Evolutionary conservation across 2,113 vertebrate species (phyloP), one percentile per base, ranked within the genome.

Genomic region (Callithrix jacchus): DNA sequence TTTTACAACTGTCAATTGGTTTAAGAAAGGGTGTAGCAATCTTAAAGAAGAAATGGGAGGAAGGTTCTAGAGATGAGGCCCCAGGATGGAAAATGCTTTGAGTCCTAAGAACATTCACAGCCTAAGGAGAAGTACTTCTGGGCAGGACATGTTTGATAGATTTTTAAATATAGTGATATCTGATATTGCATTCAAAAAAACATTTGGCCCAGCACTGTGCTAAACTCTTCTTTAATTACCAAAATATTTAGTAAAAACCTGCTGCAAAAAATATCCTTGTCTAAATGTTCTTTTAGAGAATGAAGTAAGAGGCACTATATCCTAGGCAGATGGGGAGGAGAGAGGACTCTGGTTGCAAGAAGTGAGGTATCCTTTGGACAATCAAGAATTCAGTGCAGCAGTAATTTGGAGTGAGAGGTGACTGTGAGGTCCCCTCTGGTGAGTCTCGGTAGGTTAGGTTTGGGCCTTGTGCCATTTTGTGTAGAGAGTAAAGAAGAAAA

Each of bases 171-270:
- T 37, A 68, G 17, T 91, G 32, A 71, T 92, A 21, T 73, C 66
- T 97, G 58, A 40, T 58, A 6, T 45, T 27, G 5, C 81, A 42
- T 95, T 95, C 47, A 49, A 90, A 96, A 71, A 66, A 64, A 85
- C 45, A 21, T 45, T 87, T 47, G 7, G 7, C 66, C 37, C 17
- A 83, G 35, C 40, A 45, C 18, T 47, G 9, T 27, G 27, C 35
- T 74, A 3, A 73, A 17, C 52, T 82, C 27, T 96, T 87, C 8
- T 23, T 90, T 64, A 25, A n/a, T 40, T 81, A 49, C 8, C 14
- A 77, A 73, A 94, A 77, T 70, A 66, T 56, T 90, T 91, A 70
- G 11, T 64, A 94, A 76, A 83, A 91, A 37, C 8, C 5, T 85
- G 3, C 66, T 37, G 12, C 20, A 18, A 40, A 76, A 94, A 21